Evolutionary conservation across 2,113 vertebrate genomes (phyloP).

Genomic region (Alexandromys fortis): DNA sequence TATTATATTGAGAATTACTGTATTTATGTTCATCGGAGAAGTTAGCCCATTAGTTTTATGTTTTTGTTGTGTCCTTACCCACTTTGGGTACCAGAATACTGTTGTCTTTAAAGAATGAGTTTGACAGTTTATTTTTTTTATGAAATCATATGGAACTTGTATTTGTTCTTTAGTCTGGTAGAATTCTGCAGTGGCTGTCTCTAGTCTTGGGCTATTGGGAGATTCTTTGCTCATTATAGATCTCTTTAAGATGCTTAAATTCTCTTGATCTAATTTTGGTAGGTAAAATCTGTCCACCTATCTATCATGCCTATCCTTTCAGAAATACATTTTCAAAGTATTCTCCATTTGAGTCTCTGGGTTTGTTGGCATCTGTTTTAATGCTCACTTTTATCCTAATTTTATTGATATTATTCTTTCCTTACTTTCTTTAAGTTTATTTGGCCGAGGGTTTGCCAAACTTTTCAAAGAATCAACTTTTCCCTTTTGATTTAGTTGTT

Average conservation of each 20-base stretch:
- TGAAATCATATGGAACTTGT: background rate
- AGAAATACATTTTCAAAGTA: background rate
- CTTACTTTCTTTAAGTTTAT: background rate
- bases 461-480: background rate
- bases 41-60: background rate
- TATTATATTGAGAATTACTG: background rate
- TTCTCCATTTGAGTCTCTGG: background rate
- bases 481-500: background rate
- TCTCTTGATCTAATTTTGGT: background rate
- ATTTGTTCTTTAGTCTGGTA: background rate
- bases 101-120: background rate
- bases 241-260: background rate
- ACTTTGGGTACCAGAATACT: background rate
- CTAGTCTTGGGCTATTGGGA: background rate
- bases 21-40: background rate
- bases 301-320: background rate
- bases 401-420: background rate
- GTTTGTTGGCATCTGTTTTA: background rate
- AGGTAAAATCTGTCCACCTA: background rate
- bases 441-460: background rate
- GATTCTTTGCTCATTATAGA: background rate
- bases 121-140: background rate
- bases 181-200: background rate
- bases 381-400: background rate
- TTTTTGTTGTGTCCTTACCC: background rate